Conservation (phyloP, 2,888 invertebrate species). For the Drosophila stalkeri region DNA sequence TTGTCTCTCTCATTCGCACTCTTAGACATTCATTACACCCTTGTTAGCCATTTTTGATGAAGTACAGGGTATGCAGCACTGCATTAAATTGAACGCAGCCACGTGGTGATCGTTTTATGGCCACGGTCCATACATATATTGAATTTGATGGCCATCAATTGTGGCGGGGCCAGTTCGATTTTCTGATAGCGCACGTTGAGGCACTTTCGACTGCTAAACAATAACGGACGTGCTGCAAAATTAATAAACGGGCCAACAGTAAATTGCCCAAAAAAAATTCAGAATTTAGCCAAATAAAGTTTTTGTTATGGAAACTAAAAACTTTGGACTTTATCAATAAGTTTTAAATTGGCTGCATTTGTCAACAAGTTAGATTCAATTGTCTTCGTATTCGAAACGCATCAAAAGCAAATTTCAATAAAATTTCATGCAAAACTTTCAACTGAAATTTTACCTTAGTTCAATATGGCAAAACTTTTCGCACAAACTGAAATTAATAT, state of each 20-base stretch:
- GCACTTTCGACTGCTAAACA: conserved; percentile 6
- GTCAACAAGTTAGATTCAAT: conserved; percentile 20
- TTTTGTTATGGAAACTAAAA: background rate
- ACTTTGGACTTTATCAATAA: conserved; percentile 13
- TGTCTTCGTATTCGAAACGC: background rate
- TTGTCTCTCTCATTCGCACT: background rate
- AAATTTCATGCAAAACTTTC: conserved; percentile 20
- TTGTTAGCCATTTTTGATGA: background rate
- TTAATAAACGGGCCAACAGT: conserved; percentile 24
- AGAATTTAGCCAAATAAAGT: background rate
- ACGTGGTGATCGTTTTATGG: conserved; percentile 38
- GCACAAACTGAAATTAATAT: conserved; percentile 24
- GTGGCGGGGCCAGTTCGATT: conserved; percentile 38
- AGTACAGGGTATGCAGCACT: background rate
- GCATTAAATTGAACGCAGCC: conserved; percentile 24
- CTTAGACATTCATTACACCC: background rate
- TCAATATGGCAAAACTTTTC: conserved; percentile 10
- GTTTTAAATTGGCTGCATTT: conserved; percentile 11
- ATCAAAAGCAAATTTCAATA: conserved; percentile 7
- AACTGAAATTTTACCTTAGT: conserved; percentile 3
- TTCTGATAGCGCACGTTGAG: conserved; percentile 46
- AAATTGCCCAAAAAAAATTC: conserved; percentile 30
- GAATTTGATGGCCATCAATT: conserved; percentile 51
- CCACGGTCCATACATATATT: conserved; percentile 39
- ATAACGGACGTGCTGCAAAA: conserved; percentile 21